Conservation (phyloP, 1,140 invertebrate species). For the Trachymyrmex septentrionalis region DNA sequence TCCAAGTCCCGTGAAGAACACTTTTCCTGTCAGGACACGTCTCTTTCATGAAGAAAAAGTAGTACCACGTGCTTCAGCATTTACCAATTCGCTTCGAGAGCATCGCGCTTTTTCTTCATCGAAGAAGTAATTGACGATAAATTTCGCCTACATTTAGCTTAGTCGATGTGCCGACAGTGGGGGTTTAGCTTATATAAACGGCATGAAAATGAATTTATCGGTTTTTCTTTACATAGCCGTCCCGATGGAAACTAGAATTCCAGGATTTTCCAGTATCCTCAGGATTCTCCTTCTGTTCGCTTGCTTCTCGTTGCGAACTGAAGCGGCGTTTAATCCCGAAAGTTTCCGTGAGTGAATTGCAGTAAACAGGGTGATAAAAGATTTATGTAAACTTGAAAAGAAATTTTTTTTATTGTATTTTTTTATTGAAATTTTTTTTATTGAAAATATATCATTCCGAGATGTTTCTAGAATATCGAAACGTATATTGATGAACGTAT, state of each 20-base stretch:
- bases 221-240: constrained; percentile 15
- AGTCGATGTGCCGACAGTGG: constrained; percentile 20
- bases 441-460: not conserved
- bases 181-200: constrained; percentile 60
- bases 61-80: constrained; percentile 16
- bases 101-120: constrained; percentile 10
- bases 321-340: constrained; percentile 9
- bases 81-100: constrained; percentile 3
- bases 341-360: constrained; percentile 40
- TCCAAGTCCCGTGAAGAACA: constrained; percentile 23
- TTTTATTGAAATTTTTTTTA: not conserved
- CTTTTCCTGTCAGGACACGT: constrained; percentile 46
- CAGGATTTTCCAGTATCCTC: not conserved
- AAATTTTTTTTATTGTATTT: not conserved
- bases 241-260: constrained; percentile 30
- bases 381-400: not conserved
- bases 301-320: not conserved
- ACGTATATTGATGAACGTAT: not conserved
- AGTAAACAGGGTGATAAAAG: not conserved
- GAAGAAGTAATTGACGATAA: constrained; percentile 19
- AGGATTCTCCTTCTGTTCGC: constrained; percentile 34
- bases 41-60: constrained; percentile 72
- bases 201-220: constrained; percentile 6
- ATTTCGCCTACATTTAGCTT: constrained; percentile 47
- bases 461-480: not conserved